These are phyloP conservation scores for Pangasius larnaudii DNA, from an alignment of 2,797 vertebrate species.

Conservation along the genomic window DNA sequence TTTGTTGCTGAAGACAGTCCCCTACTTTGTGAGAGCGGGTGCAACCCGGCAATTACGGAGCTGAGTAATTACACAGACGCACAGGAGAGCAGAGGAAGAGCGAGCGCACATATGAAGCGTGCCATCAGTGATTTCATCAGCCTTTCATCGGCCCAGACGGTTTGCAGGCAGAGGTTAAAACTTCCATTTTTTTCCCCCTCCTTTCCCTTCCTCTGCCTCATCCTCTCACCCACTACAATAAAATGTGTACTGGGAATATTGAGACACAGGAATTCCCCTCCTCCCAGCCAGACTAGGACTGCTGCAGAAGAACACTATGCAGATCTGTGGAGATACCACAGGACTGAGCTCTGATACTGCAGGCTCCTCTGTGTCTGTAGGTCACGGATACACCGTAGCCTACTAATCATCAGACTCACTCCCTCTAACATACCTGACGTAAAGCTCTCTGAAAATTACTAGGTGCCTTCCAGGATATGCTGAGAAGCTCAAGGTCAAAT, in stretches of 20 bases:
- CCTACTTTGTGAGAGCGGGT: conserved; percentile 18
- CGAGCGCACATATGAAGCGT: conserved; percentile 8
- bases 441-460: not conserved
- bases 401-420: not conserved
- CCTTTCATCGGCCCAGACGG: conserved; percentile 30
- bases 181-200: not conserved
- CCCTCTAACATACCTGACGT: not conserved
- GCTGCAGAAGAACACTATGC: not conserved
- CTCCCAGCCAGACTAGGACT: not conserved
- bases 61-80: conserved; percentile 46
- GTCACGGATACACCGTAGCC: not conserved
- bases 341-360: not conserved
- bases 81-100: conserved; percentile 27
- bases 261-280: conserved; percentile 5
- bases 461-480: not conserved
- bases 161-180: conserved; percentile 6
- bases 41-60: conserved; percentile 47
- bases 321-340: conserved; percentile 9
- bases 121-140: conserved; percentile 25
- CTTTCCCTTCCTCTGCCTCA: not conserved
- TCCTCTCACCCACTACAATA: not conserved
- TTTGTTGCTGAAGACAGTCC: conserved; percentile 28
- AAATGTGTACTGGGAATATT: not conserved
- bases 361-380: conserved; percentile 32
- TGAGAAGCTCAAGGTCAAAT: not conserved